A percentile compares a stretch with the other conserved stretches of the same genome.
These are phyloP conservation scores for Aphis craccivora DNA, from an alignment of 1,140 invertebrate genomes.

Conservation along the genomic window DNA sequence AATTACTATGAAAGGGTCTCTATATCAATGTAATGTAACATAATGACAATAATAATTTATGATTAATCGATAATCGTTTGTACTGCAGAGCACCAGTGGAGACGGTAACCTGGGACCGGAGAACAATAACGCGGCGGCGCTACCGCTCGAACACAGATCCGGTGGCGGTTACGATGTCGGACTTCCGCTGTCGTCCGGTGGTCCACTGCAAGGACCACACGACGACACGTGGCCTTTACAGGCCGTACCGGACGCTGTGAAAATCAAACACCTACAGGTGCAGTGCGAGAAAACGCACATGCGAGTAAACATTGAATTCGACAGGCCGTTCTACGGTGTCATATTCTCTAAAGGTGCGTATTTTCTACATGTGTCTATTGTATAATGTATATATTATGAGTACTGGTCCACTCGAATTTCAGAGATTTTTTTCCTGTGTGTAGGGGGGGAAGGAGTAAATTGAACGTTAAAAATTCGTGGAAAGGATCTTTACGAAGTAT, in stretches of 20 bases:
- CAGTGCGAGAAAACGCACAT: conserved; percentile 96
- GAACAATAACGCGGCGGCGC: conserved; percentile 59
- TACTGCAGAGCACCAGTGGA: conserved; percentile 60
- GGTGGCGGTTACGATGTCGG: conserved; percentile 62
- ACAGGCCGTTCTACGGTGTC: conserved; percentile 93
- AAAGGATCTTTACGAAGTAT: too few species aligned
- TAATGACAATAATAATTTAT: too few species aligned
- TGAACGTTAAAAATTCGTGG: not conserved
- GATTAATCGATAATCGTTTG: not conserved
- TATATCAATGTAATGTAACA: too few species aligned
- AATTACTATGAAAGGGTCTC: too few species aligned
- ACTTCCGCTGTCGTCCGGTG: conserved; percentile 58
- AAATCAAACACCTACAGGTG: conserved; percentile 90
- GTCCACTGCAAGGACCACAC: conserved; percentile 60
- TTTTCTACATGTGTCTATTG: not conserved
- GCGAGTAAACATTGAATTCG: conserved; percentile 93
- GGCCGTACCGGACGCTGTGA: conserved; percentile 83
- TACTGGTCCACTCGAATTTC: not conserved
- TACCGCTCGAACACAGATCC: conserved; percentile 62
- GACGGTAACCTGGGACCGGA: conserved; percentile 61
- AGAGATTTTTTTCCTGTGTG: too few species aligned
- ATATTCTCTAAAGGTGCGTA: conserved; percentile 84
- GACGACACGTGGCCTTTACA: conserved; percentile 83
- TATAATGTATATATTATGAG: too few species aligned
- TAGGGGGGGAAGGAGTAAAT: not conserved